Evolutionary conservation across 2,797 vertebrate species (phyloP), one percentile per base, ranked within the genome.

Genomic region (Ficedula albicollis): DNA sequence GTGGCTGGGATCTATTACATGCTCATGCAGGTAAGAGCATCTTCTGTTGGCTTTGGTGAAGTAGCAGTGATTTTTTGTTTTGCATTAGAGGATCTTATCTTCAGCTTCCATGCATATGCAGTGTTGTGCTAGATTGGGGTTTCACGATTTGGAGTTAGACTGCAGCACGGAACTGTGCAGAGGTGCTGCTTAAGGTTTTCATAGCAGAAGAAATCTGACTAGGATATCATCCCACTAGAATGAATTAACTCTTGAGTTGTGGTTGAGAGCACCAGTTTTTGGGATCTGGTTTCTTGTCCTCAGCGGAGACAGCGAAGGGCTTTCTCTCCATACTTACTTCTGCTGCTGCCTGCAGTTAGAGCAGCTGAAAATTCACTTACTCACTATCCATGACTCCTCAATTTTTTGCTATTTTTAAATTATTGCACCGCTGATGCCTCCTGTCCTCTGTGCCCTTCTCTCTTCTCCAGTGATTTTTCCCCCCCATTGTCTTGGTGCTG

Each of bases 1-100:
- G 95, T 99, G 96, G 98, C 99, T 5, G 99, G 99, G 12, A 99
- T 99, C 96, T 99, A 99, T 85, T 99, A 97, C 97, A 98, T 98
- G 98, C 97, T 99, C 41, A 98, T 99, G 99, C 99, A 99, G 99
- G 99, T 90, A 70, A 84, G 67, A 67, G 8, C 3, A 5, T 54
- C 32, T 76, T 83, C 56, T 58, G 9, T 32, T 58, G 39, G 16
- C 6, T n/a, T 25, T 11, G 26, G 1, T 39, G 13, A 63, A 63
- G 34, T 9, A 51, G 26, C 34, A 30, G 18, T 13, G 60, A 38
- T 48, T 27, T 49, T 44, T 78, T 75, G 17, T 11, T 84, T 48
- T 36, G 27, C 15, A 10, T 73, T 36, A 79, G 39, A 72, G 22
- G 55, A 34, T 62, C 41, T 72, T 59, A 4, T 10, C 38, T 62